A percentile compares a stretch with the other conserved stretches of the same genome.
Evolutionary conservation across 1,140 invertebrate species (phyloP).

Genomic region (Doryteuthis pealeii): DNA sequence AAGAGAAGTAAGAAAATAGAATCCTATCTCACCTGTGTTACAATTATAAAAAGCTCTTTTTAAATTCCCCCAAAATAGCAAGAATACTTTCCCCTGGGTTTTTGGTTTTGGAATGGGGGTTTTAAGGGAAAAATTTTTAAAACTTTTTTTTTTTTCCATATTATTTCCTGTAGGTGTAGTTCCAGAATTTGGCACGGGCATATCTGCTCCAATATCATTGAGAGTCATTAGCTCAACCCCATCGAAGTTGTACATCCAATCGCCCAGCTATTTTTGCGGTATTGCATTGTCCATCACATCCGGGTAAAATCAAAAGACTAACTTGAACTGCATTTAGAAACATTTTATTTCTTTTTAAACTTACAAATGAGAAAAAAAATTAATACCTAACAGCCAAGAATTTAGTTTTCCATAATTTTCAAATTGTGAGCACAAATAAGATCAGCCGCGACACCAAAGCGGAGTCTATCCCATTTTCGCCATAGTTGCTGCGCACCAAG

Average conservation of each 20-base stretch:
- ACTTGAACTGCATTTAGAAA: not conserved
- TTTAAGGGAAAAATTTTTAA: too few species aligned
- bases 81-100: conserved; percentile 94
- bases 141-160: too few species aligned
- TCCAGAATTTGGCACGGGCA: conserved; percentile 96
- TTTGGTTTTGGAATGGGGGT: conserved; percentile 99
- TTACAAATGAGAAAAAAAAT: too few species aligned
- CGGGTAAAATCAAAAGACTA: conserved; percentile 35
- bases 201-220: conserved; percentile 99
- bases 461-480: too few species aligned
- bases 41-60: conserved; percentile 99
- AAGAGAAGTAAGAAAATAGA: too few species aligned
- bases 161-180: conserved; percentile 99
- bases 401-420: too few species aligned
- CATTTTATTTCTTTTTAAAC: too few species aligned
- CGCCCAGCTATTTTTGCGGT: conserved; percentile 99
- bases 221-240: conserved; percentile 99
- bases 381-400: too few species aligned
- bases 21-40: conserved; percentile 76
- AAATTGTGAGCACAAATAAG: too few species aligned
- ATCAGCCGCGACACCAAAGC: too few species aligned
- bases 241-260: conserved; percentile 97
- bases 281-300: conserved; percentile 96
- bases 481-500: too few species aligned
- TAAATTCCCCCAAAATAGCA: too few species aligned